Percentiles rank a stretch among this genome's conserved stretches.
Evolutionary conservation across 1,140 invertebrate genomes (phyloP).

Genomic region (Panagrolaimus sp.): DNA sequence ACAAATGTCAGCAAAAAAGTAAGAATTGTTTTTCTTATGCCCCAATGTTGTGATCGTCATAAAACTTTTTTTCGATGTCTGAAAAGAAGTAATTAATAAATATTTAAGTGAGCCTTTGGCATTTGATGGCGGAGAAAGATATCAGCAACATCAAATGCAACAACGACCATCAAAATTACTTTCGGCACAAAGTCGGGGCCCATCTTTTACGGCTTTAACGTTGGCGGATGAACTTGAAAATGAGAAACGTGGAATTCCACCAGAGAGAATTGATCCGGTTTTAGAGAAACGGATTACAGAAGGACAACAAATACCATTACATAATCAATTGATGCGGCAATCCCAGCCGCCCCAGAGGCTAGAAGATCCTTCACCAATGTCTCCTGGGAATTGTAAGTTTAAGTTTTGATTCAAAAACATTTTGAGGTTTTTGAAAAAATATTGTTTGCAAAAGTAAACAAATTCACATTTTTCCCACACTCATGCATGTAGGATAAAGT

Average conservation of each 20-base stretch:
- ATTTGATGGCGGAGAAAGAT: neutral
- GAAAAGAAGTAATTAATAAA: neutral
- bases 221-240: conserved; percentile 8
- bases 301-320: neutral
- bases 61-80: neutral
- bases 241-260: conserved; percentile 17
- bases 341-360: neutral
- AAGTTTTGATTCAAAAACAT: neutral
- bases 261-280: conserved; percentile 2
- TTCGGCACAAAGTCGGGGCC: neutral
- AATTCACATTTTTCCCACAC: too few relatives aligned
- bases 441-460: too few relatives aligned
- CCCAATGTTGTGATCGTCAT: neutral
- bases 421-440: too few relatives aligned
- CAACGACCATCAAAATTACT: neutral
- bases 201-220: conserved; percentile 5
- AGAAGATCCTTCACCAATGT: conserved; percentile 7
- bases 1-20: conserved; percentile 1
- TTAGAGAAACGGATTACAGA: neutral
- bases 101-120: too few relatives aligned
- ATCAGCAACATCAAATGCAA: neutral
- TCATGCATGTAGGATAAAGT: too few relatives aligned
- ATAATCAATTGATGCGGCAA: neutral
- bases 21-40: neutral
- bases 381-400: conserved; percentile 7